A percentile compares a stretch with the other conserved stretches of the same genome.
Evolutionary conservation across 2,797 vertebrate genomes (phyloP).

Genomic region (Acrossocheilus fasciatus): DNA sequence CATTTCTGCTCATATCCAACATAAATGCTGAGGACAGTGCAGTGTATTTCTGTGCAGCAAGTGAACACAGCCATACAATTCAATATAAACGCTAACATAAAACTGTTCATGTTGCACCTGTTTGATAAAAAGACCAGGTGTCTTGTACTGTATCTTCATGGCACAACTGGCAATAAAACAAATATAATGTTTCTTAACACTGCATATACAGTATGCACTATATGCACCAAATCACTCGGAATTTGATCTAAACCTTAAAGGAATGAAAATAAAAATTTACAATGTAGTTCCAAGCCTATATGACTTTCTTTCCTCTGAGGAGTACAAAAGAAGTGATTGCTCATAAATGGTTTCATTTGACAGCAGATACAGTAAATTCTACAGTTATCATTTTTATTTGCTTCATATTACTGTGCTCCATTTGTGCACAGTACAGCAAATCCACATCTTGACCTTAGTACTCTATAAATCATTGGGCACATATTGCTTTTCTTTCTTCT

Average conservation of each 20-base stretch:
- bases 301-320: not conserved
- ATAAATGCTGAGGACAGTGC: constrained; percentile 57
- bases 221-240: not conserved
- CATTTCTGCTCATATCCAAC: constrained; percentile 54
- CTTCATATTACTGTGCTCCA: constrained; percentile 41
- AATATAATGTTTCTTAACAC: not conserved
- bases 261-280: not conserved
- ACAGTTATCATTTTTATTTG: not conserved
- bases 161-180: not conserved
- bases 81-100: constrained; percentile 60
- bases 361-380: not conserved
- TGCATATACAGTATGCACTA: not conserved
- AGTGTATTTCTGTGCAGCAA: constrained; percentile 71
- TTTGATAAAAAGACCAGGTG: constrained; percentile 33
- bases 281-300: not conserved
- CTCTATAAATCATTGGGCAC: not conserved
- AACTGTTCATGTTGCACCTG: constrained; percentile 44
- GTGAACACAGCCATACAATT: constrained; percentile 63
- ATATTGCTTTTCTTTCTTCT: not conserved
- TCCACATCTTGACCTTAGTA: not conserved
- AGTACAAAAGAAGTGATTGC: not conserved
- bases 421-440: constrained; percentile 19
- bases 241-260: not conserved
- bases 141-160: not conserved
- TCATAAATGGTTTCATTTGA: not conserved